Evolutionary conservation across 2,113 vertebrate genomes (phyloP).

Genomic region (Taxidea taxus): DNA sequence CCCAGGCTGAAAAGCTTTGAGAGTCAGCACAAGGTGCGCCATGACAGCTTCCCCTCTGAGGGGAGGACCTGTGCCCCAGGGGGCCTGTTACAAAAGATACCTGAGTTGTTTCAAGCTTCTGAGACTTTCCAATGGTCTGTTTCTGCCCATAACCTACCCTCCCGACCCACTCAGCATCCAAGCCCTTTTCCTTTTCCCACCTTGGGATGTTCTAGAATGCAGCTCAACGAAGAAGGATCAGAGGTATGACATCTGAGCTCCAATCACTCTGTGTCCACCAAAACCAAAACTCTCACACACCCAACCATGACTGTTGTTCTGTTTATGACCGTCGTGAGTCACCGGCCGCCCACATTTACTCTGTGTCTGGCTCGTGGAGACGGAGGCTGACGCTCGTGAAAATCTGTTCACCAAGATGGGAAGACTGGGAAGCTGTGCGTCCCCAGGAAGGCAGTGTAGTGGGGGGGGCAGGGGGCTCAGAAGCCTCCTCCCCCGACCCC

Average conservation of each 20-base stretch:
- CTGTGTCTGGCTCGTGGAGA: accelerated
- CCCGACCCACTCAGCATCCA: not conserved
- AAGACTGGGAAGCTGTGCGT: not conserved
- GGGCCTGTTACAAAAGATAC: not conserved
- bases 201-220: not conserved
- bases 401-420: not conserved
- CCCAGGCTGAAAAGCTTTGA: not conserved
- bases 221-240: not conserved
- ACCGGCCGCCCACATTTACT: not conserved
- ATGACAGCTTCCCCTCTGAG: not conserved
- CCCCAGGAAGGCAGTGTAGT: not conserved
- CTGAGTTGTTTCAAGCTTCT: not conserved
- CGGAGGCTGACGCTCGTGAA: not conserved
- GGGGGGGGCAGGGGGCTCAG: not conserved
- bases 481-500: not conserved
- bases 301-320: not conserved
- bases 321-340: not conserved
- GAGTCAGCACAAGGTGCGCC: not conserved
- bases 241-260: not conserved
- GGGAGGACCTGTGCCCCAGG: not conserved
- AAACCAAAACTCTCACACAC: not conserved
- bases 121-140: not conserved
- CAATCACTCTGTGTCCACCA: too few relatives aligned
- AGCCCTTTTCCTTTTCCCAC: not conserved
- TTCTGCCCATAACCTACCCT: not conserved